Percentiles rank a stretch among this genome's conserved stretches.
These are phyloP conservation scores for Chymomyza costata DNA, from an alignment of 1,140 invertebrate species.

Conservation along the genomic window DNA sequence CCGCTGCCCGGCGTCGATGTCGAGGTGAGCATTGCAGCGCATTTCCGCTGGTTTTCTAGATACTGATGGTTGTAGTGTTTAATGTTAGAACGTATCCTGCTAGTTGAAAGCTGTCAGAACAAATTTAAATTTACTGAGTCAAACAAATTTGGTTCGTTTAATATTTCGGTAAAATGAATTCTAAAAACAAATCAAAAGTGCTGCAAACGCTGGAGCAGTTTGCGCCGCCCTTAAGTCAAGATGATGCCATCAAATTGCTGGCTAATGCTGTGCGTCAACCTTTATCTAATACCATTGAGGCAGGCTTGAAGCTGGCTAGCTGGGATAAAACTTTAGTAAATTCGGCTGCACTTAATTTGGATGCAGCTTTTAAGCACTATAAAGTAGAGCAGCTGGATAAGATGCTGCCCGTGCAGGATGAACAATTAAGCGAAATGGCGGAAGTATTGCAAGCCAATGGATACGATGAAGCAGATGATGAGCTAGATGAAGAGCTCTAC, in stretches of 20 bases:
- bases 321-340: too few relatives aligned
- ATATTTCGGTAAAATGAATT: constrained; percentile 27
- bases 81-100: too few relatives aligned
- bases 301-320: constrained; percentile 5
- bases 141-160: too few relatives aligned
- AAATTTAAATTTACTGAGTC: too few relatives aligned
- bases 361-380: too few relatives aligned
- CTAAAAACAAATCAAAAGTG: constrained; percentile 47
- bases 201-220: constrained; percentile 41
- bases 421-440: constrained; percentile 33
- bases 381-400: constrained; percentile 24
- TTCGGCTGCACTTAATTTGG: too few relatives aligned
- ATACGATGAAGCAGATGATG: neutral
- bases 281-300: constrained; percentile 25
- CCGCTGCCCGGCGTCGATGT: constrained; percentile 85
- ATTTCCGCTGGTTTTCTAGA: neutral
- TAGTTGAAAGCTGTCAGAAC: too few relatives aligned
- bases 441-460: constrained; percentile 6
- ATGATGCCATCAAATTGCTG: constrained; percentile 34
- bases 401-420: constrained; percentile 41
- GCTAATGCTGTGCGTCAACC: constrained; percentile 44
- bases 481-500: constrained; percentile 1
- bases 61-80: too few relatives aligned
- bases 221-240: constrained; percentile 24
- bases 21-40: constrained; percentile 81